Evolutionary conservation across 1,140 invertebrate species (phyloP).

Genomic region (Bursaphelenchus mucronatus): DNA sequence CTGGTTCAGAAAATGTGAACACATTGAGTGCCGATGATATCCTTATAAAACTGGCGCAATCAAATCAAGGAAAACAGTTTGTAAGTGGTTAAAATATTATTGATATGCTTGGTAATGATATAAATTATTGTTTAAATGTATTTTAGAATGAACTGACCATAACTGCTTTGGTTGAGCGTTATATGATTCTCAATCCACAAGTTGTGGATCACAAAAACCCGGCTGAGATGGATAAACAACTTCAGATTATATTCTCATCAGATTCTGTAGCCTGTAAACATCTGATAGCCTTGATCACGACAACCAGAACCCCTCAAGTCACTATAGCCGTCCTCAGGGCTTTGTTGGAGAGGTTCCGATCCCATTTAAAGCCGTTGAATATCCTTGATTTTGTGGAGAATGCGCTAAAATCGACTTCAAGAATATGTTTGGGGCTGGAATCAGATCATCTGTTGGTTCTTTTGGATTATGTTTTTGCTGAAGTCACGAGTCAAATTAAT

Average conservation of each 20-base stretch:
- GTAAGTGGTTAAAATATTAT: neutral
- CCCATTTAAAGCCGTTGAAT: too few species aligned
- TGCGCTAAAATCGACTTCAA: too few species aligned
- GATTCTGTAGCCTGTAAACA: neutral
- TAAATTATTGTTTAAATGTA: neutral
- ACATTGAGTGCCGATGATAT: slow-evolving; percentile 5
- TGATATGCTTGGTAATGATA: too few species aligned
- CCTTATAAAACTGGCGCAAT: neutral
- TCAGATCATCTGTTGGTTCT: too few species aligned
- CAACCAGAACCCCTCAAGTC: neutral
- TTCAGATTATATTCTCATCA: neutral
- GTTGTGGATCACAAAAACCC: slow-evolving; percentile 3
- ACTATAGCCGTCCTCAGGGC: too few species aligned
- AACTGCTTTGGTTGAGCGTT: neutral
- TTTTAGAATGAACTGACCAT: slow-evolving; percentile 5
- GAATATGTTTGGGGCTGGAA: too few species aligned
- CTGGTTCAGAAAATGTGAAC: neutral
- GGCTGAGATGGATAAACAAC: slow-evolving; percentile 5
- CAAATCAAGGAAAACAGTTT: neutral
- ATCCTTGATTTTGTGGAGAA: too few species aligned
- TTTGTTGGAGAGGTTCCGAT: too few species aligned
- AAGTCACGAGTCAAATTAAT: too few species aligned
- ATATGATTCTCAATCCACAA: slow-evolving; percentile 1
- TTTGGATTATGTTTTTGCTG: too few species aligned
- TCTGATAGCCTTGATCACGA: slow-evolving; percentile 5